phyloP scores from a whole-genome alignment of 2,888 invertebrate species.

The Bedellia somnulentella region DNA sequence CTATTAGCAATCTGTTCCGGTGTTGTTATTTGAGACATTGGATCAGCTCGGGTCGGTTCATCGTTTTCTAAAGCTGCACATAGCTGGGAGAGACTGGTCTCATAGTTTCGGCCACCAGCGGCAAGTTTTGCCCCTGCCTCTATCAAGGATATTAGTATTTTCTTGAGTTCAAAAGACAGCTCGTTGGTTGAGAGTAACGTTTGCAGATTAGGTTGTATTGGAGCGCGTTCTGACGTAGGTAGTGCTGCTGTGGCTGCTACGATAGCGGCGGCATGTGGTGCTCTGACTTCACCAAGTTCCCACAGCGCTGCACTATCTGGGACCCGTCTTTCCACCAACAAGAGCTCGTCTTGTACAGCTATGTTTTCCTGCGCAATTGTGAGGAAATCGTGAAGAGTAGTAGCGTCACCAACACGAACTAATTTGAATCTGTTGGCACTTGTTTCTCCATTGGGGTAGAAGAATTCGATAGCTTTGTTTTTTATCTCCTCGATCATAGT shows the following conservation, averaged over 20 bases:
- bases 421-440: constrained; percentile 36
- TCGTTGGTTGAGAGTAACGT: constrained; percentile 46
- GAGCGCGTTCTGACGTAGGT: constrained; percentile 25
- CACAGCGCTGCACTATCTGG: constrained; percentile 41
- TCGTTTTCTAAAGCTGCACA: constrained; percentile 40
- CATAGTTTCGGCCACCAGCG: constrained; percentile 40
- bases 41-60: constrained; percentile 23
- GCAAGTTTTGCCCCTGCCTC: constrained; percentile 47
- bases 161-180: constrained; percentile 34
- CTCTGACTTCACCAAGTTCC: constrained; percentile 42
- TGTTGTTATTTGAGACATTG: constrained; percentile 35
- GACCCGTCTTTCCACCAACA: constrained; percentile 32
- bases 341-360: constrained; percentile 32
- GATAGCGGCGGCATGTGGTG: constrained; percentile 35
- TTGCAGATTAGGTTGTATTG: constrained; percentile 41
- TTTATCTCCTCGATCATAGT: constrained; percentile 44
- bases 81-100: constrained; percentile 32
- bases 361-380: constrained; percentile 39
- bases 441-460: constrained; percentile 39
- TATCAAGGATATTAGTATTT: constrained; percentile 44
- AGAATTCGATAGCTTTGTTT: constrained; percentile 34
- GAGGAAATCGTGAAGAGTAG: constrained; percentile 39
- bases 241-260: constrained; percentile 43
- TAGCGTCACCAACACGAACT: constrained; percentile 33
- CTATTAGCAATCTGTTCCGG: constrained; percentile 39